Evolutionary conservation across 2,113 vertebrate species (phyloP).

Genomic region (Thryonomys swinderianus): DNA sequence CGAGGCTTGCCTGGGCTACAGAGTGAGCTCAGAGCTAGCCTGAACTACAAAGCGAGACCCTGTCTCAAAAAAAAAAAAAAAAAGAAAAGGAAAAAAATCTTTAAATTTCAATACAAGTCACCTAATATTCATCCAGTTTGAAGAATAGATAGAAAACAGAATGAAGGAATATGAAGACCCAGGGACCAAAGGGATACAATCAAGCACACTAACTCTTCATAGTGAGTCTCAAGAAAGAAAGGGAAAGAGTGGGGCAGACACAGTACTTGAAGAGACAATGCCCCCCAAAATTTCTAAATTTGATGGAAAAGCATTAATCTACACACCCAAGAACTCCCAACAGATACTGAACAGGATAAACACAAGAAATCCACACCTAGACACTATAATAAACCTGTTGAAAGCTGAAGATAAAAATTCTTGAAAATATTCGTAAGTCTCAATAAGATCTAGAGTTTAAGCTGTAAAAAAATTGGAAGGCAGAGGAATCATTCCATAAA

Average conservation of each 20-base stretch:
- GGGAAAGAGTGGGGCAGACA: not conserved
- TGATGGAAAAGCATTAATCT: slow-evolving; percentile 15
- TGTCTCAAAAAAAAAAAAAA: too few species aligned
- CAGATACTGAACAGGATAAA: slow-evolving; percentile 28
- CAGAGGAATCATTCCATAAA: not conserved
- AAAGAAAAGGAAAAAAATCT: too few species aligned
- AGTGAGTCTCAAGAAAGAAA: not conserved
- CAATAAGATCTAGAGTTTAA: slow-evolving; percentile 12
- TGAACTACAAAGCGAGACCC: too few species aligned
- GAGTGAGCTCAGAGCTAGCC: too few species aligned
- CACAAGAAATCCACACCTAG: not conserved
- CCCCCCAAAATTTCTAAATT: not conserved
- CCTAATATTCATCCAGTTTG: not conserved
- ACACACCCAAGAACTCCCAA: not conserved
- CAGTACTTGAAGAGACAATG: not conserved
- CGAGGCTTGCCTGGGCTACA: too few species aligned
- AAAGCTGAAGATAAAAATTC: not conserved
- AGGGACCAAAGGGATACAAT: not conserved
- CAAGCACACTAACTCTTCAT: not conserved
- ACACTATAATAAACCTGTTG: not conserved
- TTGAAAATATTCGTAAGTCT: slow-evolving; percentile 16
- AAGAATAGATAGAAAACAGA: not conserved
- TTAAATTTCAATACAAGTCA: not conserved
- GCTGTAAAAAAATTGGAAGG: not conserved
- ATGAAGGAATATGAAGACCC: not conserved